These are phyloP conservation scores for Tenthredo scrophulariae DNA, from an alignment of 2,888 invertebrate species.

Conservation along the genomic window DNA sequence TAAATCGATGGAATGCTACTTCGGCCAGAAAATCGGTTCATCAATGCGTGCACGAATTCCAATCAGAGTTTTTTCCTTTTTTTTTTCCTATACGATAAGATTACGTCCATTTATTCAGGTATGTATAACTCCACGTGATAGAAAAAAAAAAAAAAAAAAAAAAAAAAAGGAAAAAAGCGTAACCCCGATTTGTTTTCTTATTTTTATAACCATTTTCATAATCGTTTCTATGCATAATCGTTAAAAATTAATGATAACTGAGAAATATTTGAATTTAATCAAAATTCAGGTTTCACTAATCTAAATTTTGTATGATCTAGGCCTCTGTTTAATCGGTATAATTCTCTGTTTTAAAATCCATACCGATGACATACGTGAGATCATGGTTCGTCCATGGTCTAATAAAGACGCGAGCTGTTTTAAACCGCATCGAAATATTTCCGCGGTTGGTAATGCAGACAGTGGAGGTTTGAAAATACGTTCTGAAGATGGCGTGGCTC, in stretches of 20 bases:
- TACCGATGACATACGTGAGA: neutral
- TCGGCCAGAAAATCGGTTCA: conserved; percentile 6
- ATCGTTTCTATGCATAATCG: neutral
- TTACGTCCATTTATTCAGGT: neutral
- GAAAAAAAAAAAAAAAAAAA: neutral
- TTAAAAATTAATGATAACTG: neutral
- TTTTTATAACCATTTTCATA: neutral
- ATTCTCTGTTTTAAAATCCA: no score
- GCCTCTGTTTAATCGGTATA: neutral
- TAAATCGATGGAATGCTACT: conserved; percentile 27
- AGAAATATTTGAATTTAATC: neutral
- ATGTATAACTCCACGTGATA: neutral
- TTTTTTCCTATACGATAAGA: neutral
- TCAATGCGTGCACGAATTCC: neutral
- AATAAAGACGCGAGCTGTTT: neutral
- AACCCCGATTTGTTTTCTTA: neutral
- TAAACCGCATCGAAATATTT: neutral
- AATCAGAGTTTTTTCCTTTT: neutral
- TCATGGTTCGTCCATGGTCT: neutral
- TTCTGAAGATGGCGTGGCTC: neutral
- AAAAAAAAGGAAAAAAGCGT: neutral
- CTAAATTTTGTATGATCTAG: neutral
- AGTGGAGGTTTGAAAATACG: neutral
- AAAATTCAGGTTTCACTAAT: neutral
- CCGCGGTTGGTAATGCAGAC: conserved; percentile 14